Evolutionary conservation across 2,888 invertebrate genomes (phyloP), one percentile per base, ranked within the genome.

Genomic region (Nomada lathburiana): DNA sequence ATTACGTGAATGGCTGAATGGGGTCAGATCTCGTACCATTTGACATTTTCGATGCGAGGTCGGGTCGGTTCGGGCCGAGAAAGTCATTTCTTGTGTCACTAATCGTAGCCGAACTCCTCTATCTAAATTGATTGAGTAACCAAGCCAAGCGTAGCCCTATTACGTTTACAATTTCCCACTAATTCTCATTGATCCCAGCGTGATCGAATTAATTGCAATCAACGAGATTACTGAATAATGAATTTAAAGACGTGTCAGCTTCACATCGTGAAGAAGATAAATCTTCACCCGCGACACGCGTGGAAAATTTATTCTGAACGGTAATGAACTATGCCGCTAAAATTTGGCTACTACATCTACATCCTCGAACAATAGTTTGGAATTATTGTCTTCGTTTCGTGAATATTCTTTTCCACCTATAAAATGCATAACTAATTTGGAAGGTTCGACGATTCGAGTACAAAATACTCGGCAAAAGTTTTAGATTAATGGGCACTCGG

Each of bases 11-110:
- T 85, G 86, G 83, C 82, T 81, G 52, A 76, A 79, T 74, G 82
- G 76, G 87, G 88, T 89, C 86, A 82, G 77, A 85, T 84, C 82
- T 86, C 62, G 76, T 73, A 68, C 50, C 68, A 70, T 67, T 85
- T 88, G 85, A 81, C 85, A 81, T 85, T 87, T 55, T 68, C 70
- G 72, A 78, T 67, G 76, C 71, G 73, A 80, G 88, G 86, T 88
- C 86, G 84, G 88, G 88, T 86, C 88, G 75, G 78, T 73, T 76
- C 82, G 80, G 72, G 74, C 68, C 76, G 80, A 78, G 81, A 89
- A 89, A 89, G 84, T 84, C 89, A 80, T 83, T 84, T 83, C 84
- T 84, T 67, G 62, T 83, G 86, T 86, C 83, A 78, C 87, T 89
- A 86, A 86, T 86, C 86, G 84, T 77, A 69, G 29, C 44, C 55